These are phyloP conservation scores for Caenorhabditis sp. DNA, from an alignment of 2,888 invertebrate species.

Conservation along the genomic window DNA sequence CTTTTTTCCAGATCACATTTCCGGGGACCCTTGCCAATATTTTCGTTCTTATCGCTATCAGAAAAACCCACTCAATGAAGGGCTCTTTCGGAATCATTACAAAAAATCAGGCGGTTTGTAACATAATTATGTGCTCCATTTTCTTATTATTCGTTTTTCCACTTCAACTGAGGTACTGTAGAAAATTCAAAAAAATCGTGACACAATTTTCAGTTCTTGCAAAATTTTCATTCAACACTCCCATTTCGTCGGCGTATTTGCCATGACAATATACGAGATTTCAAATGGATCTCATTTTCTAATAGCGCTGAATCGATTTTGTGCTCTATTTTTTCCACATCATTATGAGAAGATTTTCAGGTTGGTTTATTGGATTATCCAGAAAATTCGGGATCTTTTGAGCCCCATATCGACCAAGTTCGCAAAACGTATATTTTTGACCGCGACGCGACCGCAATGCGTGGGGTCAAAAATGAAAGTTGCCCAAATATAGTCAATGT, in stretches of 20 bases:
- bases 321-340: background rate
- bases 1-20: constrained; percentile 14
- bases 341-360: constrained; percentile 11
- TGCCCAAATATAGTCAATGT: background rate
- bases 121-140: background rate
- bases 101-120: constrained; percentile 13
- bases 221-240: background rate
- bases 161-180: constrained; percentile 6
- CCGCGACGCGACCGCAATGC: no score
- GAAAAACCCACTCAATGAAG: background rate
- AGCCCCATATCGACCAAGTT: background rate
- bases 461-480: no score
- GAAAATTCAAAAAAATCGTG: background rate
- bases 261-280: constrained; percentile 1
- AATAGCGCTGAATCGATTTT: constrained; percentile 12
- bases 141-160: constrained; percentile 2
- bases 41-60: background rate
- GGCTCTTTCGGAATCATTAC: constrained; percentile 22
- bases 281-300: constrained; percentile 27
- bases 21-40: background rate
- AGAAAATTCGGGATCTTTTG: background rate
- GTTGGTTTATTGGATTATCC: background rate
- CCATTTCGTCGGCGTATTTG: background rate
- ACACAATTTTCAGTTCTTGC: background rate
- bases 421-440: background rate